Evolutionary conservation across 2,797 vertebrate genomes (phyloP), one percentile per base, ranked within the genome.

Genomic region (Sebastes goodei): DNA sequence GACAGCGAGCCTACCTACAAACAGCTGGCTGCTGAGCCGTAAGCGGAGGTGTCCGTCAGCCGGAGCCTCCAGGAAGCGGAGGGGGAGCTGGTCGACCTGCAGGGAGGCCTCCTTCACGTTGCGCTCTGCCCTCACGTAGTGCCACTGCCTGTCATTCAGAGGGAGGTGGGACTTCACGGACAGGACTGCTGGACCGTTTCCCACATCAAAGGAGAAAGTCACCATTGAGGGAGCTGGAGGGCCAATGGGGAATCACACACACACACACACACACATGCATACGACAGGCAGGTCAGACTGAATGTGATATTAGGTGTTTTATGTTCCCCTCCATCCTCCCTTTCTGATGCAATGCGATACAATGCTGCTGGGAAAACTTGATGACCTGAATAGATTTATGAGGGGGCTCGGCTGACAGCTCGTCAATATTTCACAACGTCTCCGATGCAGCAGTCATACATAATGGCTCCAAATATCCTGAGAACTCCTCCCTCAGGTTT

Each of bases 131-230:
- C 84, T 94, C 62, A 99, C 74, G 0, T 96, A 97, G 93, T 99
- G 98, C 98, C 98, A 99, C 81, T 99, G 98, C 64, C 98, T 95
- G 95, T 99, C 98, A 77, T 99, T 99, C 90, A 99, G 92, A 4
- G 95, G 88, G 21, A 94, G 90, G 65, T 96, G 96, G 82, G 98
- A 98, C 82, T 97, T 97, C 20, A 98, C 95, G 0, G 94, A 90
- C 56, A 97, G 94, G 63, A 97, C 92, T 12, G 93, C 85, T 5
- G 97, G 97, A 27, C 98, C 97, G 6, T 97, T 97, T 14, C 98
- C 98, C 8, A 97, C 97, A 15, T 99, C 97, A 66, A 98, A 96
- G 62, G 97, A 97, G 94, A 99, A 99, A 4, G 96, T 96, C 87
- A 99, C 96, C 78, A 96, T 94, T 0, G 96, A 96, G 38, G 98